Percentiles rank a stretch among this genome's conserved stretches.
These are phyloP conservation scores for Florisuga fusca DNA, from an alignment of 2,797 vertebrate species.

Conservation along the genomic window DNA sequence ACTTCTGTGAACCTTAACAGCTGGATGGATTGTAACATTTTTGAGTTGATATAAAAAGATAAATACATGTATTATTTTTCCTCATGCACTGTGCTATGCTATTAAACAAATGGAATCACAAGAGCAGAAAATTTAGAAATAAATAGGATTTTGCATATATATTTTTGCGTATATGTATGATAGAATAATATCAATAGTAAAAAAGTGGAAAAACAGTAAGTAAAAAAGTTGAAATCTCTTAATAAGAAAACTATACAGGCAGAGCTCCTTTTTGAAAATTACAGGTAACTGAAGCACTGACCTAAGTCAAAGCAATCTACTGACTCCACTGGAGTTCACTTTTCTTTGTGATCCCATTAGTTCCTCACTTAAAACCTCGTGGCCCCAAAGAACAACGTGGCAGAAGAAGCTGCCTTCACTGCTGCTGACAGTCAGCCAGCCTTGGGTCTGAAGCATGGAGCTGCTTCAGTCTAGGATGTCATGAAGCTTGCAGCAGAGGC, in stretches of 20 bases:
- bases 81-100: not conserved
- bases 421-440: not conserved
- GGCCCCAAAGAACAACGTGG: not conserved
- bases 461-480: fast-evolving
- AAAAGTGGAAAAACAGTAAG: not conserved
- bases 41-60: not conserved
- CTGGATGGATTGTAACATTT: not conserved
- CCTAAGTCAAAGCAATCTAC: not conserved
- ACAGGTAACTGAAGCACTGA: not conserved
- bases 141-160: not conserved
- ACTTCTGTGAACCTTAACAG: constrained; percentile 2
- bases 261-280: not conserved
- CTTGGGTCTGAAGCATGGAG: not conserved
- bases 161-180: not conserved
- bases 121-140: not conserved
- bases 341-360: not conserved
- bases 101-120: not conserved
- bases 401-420: not conserved
- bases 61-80: not conserved
- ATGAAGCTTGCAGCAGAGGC: fast-evolving
- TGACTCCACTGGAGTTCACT: not conserved
- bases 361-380: not conserved
- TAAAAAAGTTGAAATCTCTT: not conserved
- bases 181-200: not conserved
- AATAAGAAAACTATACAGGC: not conserved